These are phyloP conservation scores for Aegypius monachus DNA, from an alignment of 2,113 vertebrate genomes.

Conservation along the genomic window DNA sequence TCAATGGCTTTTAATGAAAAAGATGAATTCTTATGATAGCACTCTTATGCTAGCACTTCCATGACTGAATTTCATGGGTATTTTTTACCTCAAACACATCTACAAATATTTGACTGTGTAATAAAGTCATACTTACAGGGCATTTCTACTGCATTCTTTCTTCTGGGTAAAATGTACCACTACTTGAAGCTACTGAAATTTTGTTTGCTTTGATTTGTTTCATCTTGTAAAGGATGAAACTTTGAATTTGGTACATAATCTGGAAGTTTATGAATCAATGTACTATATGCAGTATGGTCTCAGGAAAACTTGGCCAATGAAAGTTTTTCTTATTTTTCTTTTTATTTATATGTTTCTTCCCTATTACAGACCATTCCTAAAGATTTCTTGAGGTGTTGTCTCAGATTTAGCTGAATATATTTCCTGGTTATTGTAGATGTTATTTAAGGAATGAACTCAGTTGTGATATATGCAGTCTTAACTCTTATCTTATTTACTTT, in stretches of 20 bases:
- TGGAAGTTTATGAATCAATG: not conserved
- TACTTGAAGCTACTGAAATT: not conserved
- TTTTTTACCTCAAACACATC: not conserved
- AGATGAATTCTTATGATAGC: not conserved
- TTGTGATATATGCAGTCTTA: not conserved
- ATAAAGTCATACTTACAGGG: not conserved
- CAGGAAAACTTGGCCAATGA: not conserved
- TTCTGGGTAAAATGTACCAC: not conserved
- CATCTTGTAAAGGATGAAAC: not conserved
- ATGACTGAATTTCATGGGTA: not conserved
- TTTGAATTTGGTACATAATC: not conserved
- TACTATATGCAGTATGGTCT: not conserved
- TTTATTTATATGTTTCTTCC: not conserved
- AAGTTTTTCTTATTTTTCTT: not conserved
- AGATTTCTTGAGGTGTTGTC: not conserved
- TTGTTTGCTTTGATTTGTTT: not conserved
- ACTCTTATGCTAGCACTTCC: not conserved
- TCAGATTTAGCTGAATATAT: not conserved
- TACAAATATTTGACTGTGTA: not conserved
- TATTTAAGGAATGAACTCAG: not conserved
- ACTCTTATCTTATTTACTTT: not conserved
- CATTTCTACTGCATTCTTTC: not conserved
- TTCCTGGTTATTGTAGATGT: not conserved
- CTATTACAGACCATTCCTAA: not conserved
- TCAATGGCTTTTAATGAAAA: not conserved